Base-by-base conservation (phyloP, 23 tunicate genomes). In the Diplosoma virens region DNA sequence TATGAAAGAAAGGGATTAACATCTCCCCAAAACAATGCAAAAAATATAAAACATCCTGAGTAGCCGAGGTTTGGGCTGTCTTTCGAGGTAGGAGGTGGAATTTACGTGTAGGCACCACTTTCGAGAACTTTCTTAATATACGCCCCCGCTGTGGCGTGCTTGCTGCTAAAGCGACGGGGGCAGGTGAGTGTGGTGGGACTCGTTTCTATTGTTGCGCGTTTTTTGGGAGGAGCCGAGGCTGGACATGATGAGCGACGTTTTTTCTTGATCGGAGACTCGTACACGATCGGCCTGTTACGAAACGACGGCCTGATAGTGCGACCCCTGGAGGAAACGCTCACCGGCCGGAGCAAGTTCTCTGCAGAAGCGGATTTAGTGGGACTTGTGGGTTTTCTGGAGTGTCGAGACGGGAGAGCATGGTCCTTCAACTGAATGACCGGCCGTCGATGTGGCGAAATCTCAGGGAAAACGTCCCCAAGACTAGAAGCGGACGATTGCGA, bases 141-240 rank as follows among this genome's bases (percentile, higher is more conserved):
- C 3, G 68, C 18, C 3, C 80, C 80, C n/a, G 37, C 31, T 25
- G 66, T 28, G 30, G 80, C 56, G 24, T 75, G 80, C 32, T 58
- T 56, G 68, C 58, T 4, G 6, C 56, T 68, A 32, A 75, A 75
- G 1, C 80, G 21, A 14, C 69, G 34, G 61, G 61, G 23, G 5
- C 23, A 17, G 25, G 17, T 5, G 7, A 61, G 28, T 29, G 7
- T 26, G 7, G 3, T 3, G 7, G 69, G 34, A 27, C 6, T 11
- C 6, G 34, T 6, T 14, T 9, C 35, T 26, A 26, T 35, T 61
- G 34, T 2, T 4, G 2, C 7, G 34, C 35, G 35, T 22, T 20
- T 16, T 11, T 55, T 25, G 4, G 61, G 61, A 17, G 22, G 5
- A 61, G 9, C 35, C 21, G 5, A 3, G 9, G 69, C 6, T 28